phyloP scores from a whole-genome alignment of 2,113 vertebrate species.

The Pomatorhinus ruficollis region DNA sequence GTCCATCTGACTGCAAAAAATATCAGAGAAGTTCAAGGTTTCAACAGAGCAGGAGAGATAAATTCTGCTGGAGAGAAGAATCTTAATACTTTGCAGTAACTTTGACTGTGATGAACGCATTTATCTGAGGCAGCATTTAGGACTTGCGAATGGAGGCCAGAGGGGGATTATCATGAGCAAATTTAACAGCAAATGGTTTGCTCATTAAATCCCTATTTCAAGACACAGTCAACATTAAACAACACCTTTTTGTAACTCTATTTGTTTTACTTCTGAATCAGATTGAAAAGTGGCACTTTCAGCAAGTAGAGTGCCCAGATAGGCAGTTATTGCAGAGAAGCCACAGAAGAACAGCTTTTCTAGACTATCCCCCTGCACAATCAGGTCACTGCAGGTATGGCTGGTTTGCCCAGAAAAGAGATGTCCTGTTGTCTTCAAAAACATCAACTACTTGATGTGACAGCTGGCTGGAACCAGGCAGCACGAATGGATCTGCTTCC shows the following conservation, averaged over 20 bases:
- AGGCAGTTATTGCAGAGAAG: not conserved
- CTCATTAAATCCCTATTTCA: not conserved
- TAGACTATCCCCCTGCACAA: not conserved
- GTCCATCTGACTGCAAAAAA: not conserved
- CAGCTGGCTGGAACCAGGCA: not conserved
- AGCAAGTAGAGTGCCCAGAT: not conserved
- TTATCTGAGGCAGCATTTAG: not conserved
- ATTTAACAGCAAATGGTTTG: not conserved
- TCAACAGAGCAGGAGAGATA: not conserved
- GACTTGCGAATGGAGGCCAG: not conserved
- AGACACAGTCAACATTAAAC: not conserved
- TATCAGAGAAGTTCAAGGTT: not conserved
- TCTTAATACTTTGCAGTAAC: not conserved
- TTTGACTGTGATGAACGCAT: not conserved
- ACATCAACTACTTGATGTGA: not conserved
- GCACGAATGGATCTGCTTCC: not conserved
- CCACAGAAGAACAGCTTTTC: not conserved
- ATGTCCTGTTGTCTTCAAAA: not conserved
- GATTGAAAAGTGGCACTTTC: not conserved
- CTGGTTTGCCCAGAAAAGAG: not conserved
- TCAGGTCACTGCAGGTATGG: not conserved
- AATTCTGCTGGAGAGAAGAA: not conserved
- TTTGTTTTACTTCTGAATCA: not conserved
- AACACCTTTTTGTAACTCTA: not conserved
- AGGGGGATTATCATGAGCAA: not conserved